A percentile compares a stretch with the other conserved stretches of the same genome.
Conservation (phyloP, 1,140 invertebrate species). For the Saccostrea echinata region DNA sequence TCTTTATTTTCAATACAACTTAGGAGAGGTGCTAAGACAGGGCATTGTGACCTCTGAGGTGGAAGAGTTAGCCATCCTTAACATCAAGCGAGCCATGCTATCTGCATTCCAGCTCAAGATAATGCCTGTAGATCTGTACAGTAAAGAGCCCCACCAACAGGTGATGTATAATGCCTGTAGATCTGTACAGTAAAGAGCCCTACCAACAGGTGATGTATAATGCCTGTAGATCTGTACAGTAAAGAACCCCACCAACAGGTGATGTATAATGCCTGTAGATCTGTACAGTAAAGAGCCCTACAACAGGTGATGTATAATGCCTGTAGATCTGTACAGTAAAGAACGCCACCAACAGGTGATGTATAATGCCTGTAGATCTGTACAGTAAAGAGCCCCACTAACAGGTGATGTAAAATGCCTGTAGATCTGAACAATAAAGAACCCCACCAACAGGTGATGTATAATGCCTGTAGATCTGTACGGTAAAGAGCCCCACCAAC, state of each 20-base stretch:
- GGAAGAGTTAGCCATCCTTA: conserved; percentile 16
- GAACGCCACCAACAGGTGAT: conserved; percentile 16
- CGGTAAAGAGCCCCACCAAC: background rate
- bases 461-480: background rate
- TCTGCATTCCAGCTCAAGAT: conserved; percentile 37
- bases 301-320: conserved; percentile 24
- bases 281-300: background rate
- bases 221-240: background rate
- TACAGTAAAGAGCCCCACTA: background rate
- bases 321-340: background rate
- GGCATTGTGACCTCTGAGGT: background rate
- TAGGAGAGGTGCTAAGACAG: background rate
- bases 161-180: conserved; percentile 6
- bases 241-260: conserved; percentile 22
- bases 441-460: conserved; percentile 27
- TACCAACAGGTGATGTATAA: conserved; percentile 30
- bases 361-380: background rate
- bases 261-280: background rate
- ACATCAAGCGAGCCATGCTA: conserved; percentile 44
- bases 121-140: background rate
- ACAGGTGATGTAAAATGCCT: conserved; percentile 22
- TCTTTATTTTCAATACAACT: conserved; percentile 36
- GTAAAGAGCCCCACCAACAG: conserved; percentile 9
- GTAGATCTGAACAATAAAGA: background rate
- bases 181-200: background rate